Conservation (phyloP, 1,140 invertebrate species). For the Dreissena rostriformis region DNA sequence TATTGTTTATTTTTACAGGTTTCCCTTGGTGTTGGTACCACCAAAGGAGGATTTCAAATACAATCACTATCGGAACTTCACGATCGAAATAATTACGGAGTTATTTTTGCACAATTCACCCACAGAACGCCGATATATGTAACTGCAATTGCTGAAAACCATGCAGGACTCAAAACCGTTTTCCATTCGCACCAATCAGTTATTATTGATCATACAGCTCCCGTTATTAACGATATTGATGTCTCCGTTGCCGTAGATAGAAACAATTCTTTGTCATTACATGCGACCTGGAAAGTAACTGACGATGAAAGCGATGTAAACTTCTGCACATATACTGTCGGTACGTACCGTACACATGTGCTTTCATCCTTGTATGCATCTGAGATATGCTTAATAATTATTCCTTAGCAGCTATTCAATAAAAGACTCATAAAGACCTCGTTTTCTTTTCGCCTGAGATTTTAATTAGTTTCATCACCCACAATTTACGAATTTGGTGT, state of each 20-base stretch:
- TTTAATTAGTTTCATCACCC: no score
- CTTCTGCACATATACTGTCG: slow-evolving; percentile 42
- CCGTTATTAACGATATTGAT: slow-evolving; percentile 16
- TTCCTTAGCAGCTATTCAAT: no score
- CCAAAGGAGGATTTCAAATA: slow-evolving; percentile 50
- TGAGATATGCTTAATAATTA: no score
- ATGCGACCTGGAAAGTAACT: slow-evolving; percentile 33
- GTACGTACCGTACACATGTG: slow-evolving; percentile 16
- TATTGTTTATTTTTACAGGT: background rate
- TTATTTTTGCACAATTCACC: slow-evolving; percentile 29
- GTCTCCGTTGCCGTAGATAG: slow-evolving; percentile 5
- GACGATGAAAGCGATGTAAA: slow-evolving; percentile 53
- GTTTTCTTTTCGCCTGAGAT: no score
- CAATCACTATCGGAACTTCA: slow-evolving; percentile 15
- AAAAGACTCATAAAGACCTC: no score
- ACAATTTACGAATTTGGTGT: no score
- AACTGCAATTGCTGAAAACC: slow-evolving; percentile 50
- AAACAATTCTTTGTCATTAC: background rate
- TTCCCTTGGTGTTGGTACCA: slow-evolving; percentile 53
- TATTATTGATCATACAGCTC: slow-evolving; percentile 49
- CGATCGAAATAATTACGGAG: background rate
- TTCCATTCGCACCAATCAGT: slow-evolving; percentile 34
- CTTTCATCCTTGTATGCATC: no score
- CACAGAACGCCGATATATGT: slow-evolving; percentile 45
- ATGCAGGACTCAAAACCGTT: slow-evolving; percentile 40